phyloP scores from a whole-genome alignment of 1,140 invertebrate species.

The Cecropterus lyciades region DNA sequence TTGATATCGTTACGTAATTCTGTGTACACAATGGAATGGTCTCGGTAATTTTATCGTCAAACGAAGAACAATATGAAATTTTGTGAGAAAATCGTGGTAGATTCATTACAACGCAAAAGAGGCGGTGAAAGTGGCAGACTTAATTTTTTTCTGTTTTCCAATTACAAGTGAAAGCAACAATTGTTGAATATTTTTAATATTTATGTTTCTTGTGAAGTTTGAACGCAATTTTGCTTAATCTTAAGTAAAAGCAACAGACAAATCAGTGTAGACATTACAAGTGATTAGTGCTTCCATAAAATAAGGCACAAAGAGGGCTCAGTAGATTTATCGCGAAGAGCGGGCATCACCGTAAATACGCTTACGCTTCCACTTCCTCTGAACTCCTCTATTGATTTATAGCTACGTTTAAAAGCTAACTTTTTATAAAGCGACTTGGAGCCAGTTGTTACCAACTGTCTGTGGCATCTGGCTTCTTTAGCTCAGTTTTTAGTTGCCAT shows the following conservation, averaged over 20 bases:
- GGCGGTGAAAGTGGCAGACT: constrained; percentile 1
- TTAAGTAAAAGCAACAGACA: constrained; percentile 11
- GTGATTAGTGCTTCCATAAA: constrained; percentile 58
- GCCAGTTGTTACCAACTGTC: constrained; percentile 79
- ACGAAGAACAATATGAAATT: constrained; percentile 27
- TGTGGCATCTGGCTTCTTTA: constrained; percentile 75
- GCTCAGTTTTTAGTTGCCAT: constrained; percentile 68
- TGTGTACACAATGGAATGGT: constrained; percentile 64
- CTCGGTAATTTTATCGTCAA: constrained; percentile 24
- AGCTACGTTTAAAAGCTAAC: constrained; percentile 72
- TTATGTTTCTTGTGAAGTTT: too few relatives aligned
- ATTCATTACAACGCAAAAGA: constrained; percentile 8
- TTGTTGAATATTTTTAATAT: too few relatives aligned
- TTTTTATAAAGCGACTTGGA: constrained; percentile 72
- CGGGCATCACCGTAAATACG: constrained; percentile 69
- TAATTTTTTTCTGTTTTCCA: not conserved
- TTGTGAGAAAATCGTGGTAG: constrained; percentile 3
- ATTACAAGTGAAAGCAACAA: not conserved
- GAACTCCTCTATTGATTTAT: constrained; percentile 79
- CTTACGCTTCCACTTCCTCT: constrained; percentile 66
- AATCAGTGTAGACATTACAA: constrained; percentile 33
- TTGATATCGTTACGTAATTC: constrained; percentile 70
- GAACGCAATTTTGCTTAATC: not conserved
- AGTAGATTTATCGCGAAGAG: constrained; percentile 60
- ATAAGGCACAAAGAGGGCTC: constrained; percentile 59